phyloP scores from a whole-genome alignment of 37 sponge, comb jelly and placozoan species.

The Theonella swinhoei region DNA sequence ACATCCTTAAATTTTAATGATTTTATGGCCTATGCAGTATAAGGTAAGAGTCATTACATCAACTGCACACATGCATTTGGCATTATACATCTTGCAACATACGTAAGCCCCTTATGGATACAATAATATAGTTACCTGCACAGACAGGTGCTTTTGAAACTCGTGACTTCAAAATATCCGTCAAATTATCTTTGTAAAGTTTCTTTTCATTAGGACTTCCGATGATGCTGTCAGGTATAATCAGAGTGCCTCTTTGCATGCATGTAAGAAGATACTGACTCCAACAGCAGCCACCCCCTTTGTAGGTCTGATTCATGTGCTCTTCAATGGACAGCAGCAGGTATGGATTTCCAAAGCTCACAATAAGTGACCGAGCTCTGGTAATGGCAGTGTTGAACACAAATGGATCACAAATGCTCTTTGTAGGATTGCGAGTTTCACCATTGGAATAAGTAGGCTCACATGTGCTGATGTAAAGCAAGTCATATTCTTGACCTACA shows the following conservation, averaged over 20 bases:
- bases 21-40: too few relatives aligned
- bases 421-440: conserved; percentile 40
- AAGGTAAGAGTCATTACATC: too few relatives aligned
- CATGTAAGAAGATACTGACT: conserved; percentile 40
- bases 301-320: conserved; percentile 26
- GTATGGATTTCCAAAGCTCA: conserved; percentile 72
- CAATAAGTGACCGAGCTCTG: conserved; percentile 68
- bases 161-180: too few relatives aligned
- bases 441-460: conserved; percentile 54
- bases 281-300: conserved; percentile 19
- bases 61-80: too few relatives aligned
- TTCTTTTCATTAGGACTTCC: not conserved
- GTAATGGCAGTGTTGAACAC: conserved; percentile 81
- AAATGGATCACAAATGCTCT: conserved; percentile 54
- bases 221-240: not conserved
- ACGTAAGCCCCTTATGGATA: not conserved
- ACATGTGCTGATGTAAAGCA: conserved; percentile 57
- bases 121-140: too few relatives aligned
- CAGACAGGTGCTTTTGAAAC: too few relatives aligned
- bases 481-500: not conserved
- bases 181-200: too few relatives aligned
- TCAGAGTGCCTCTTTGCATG: conserved; percentile 9
- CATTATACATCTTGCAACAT: too few relatives aligned
- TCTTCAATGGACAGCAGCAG: conserved; percentile 56
- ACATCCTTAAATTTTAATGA: too few relatives aligned